A percentile compares a stretch with the other conserved stretches of the same genome.
Conservation (phyloP, 2,888 invertebrate genomes). For the Xestia ashworthii region DNA sequence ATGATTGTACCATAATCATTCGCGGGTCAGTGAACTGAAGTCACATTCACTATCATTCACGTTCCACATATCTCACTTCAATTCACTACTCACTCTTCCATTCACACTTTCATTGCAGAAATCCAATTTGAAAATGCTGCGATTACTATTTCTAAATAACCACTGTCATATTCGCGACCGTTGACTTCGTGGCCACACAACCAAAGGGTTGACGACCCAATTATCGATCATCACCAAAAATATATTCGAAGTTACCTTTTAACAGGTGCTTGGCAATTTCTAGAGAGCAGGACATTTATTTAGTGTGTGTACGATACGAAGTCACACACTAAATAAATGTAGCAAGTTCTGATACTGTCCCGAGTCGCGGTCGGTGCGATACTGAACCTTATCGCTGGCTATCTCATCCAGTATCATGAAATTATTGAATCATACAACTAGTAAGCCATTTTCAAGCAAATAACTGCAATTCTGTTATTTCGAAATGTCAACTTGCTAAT, state of each 20-base stretch:
- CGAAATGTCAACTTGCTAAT: slow-evolving; percentile 25
- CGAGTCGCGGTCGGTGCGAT: slow-evolving; percentile 56
- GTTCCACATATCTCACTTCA: slow-evolving; percentile 14
- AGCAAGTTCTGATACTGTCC: slow-evolving; percentile 47
- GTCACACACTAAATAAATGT: slow-evolving; percentile 30
- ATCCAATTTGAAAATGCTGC: background rate
- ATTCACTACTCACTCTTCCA: slow-evolving; percentile 13
- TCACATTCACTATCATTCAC: slow-evolving; percentile 16
- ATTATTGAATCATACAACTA: slow-evolving; percentile 68
- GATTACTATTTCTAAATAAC: background rate
- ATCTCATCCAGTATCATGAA: slow-evolving; percentile 77
- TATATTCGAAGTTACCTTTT: slow-evolving; percentile 75
- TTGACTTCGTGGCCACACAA: slow-evolving; percentile 40
- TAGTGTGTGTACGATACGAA: slow-evolving; percentile 66
- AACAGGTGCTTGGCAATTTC: slow-evolving; percentile 78
- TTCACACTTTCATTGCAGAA: slow-evolving; percentile 4
- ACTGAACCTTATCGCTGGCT: slow-evolving; percentile 67
- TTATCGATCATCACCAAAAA: slow-evolving; percentile 51
- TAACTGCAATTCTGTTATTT: slow-evolving; percentile 44
- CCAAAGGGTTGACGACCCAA: slow-evolving; percentile 44
- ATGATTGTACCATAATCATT: background rate
- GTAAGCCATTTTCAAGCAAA: slow-evolving; percentile 47
- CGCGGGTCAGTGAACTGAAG: background rate
- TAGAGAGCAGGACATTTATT: slow-evolving; percentile 82
- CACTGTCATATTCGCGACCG: background rate